phyloP scores from a whole-genome alignment of 2,797 vertebrate genomes.

The Falco concolor region DNA sequence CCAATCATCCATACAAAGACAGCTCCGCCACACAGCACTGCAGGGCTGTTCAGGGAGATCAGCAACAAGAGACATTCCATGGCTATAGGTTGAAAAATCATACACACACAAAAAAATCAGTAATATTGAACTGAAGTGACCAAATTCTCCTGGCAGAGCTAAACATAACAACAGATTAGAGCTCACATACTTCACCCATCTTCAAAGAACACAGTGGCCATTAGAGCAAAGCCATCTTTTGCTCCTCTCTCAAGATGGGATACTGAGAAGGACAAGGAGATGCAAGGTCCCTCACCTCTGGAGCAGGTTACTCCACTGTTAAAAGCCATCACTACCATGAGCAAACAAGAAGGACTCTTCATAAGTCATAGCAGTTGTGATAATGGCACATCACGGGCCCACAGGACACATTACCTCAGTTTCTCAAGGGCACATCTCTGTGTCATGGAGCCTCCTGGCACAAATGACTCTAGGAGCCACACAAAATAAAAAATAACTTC shows the following conservation, averaged over 20 bases:
- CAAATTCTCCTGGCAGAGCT: background rate
- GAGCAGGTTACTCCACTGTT: background rate
- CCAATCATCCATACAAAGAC: background rate
- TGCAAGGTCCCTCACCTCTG: background rate
- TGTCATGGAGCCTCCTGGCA: background rate
- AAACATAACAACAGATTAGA: background rate
- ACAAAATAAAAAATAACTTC: background rate
- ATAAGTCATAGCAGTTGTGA: background rate
- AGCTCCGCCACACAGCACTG: background rate
- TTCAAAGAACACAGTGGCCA: background rate
- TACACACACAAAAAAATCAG: background rate
- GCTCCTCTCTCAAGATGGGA: background rate
- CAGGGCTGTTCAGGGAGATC: background rate
- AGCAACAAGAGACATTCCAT: background rate
- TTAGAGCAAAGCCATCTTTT: background rate
- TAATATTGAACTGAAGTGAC: background rate
- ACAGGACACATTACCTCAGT: background rate
- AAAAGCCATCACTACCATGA: background rate
- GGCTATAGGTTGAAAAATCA: background rate
- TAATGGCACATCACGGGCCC: rapidly evolving
- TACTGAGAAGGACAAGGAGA: background rate
- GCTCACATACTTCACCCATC: background rate
- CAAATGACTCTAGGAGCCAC: background rate
- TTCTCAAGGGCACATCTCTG: background rate
- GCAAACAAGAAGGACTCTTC: background rate